Conservation (phyloP, 2,113 vertebrate genomes). For the Rhinoderma darwinii region DNA sequence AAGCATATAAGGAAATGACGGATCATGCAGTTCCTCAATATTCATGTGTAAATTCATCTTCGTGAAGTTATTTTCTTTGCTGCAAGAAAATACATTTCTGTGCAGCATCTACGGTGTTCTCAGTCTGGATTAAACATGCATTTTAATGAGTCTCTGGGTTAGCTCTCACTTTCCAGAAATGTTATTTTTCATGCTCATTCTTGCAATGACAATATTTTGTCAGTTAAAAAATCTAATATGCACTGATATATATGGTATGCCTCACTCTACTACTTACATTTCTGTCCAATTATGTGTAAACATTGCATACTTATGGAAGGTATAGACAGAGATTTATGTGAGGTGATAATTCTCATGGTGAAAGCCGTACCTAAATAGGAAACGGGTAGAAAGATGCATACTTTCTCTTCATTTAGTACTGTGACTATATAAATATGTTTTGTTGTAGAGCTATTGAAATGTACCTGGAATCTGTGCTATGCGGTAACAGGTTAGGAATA, state of each 20-base stretch:
- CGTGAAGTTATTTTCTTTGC: background rate
- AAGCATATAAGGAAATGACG: background rate
- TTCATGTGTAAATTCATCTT: background rate
- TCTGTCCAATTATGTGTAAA: conserved; percentile 2
- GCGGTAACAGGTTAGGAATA: background rate
- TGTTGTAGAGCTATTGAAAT: conserved; percentile 21
- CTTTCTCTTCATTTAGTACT: background rate
- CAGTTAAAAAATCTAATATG: background rate
- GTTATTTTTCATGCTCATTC: conserved; percentile 45
- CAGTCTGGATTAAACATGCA: conserved; percentile 8
- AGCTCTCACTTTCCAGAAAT: conserved; percentile 18
- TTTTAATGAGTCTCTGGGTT: background rate
- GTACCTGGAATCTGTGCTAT: conserved; percentile 3
- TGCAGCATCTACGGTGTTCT: background rate
- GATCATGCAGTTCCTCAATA: background rate
- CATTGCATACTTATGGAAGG: background rate
- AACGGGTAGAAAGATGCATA: background rate
- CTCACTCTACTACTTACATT: conserved; percentile 1
- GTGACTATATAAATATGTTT: background rate
- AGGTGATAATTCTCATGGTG: conserved; percentile 1
- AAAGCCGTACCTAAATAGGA: background rate
- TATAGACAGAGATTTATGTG: conserved; percentile 9
- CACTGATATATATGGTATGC: background rate
- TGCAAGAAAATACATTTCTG: background rate
- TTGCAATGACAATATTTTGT: conserved; percentile 13